phyloP scores from a whole-genome alignment of 2,888 invertebrate species.

The Bombylius major region DNA sequence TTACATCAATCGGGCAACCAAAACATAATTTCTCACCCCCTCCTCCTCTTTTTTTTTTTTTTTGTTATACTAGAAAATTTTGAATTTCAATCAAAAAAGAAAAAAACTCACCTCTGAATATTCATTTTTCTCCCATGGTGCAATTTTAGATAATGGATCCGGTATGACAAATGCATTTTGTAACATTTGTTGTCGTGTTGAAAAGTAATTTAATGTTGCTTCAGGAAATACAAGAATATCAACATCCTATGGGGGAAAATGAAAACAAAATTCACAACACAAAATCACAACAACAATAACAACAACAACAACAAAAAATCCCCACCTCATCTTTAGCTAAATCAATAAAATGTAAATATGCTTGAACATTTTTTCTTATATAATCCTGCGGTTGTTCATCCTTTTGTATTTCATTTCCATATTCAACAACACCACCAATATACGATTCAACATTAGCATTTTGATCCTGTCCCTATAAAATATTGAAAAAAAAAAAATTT shows the following conservation, averaged over 20 bases:
- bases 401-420: background rate
- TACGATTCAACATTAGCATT: constrained; percentile 29
- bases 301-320: too few species aligned
- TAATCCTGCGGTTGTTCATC: background rate
- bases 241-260: constrained; percentile 25
- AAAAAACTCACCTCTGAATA: constrained; percentile 16
- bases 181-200: background rate
- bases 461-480: constrained; percentile 1
- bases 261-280: background rate
- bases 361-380: constrained; percentile 3
- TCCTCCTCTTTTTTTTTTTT: too few species aligned
- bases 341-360: constrained; percentile 8
- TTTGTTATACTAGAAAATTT: too few species aligned
- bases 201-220: constrained; percentile 34
- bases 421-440: constrained; percentile 34
- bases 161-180: constrained; percentile 8
- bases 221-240: constrained; percentile 75
- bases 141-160: constrained; percentile 18
- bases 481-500: background rate
- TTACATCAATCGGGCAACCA: too few species aligned
- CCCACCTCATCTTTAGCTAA: constrained; percentile 7
- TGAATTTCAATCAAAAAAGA: background rate
- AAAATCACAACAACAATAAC: background rate
- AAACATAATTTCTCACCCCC: too few species aligned
- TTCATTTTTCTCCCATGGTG: constrained; percentile 18